A percentile compares a stretch with the other conserved stretches of the same genome.
Evolutionary conservation across 92 coral and sea anemone species (phyloP).

Genomic region (Ricordea florida): DNA sequence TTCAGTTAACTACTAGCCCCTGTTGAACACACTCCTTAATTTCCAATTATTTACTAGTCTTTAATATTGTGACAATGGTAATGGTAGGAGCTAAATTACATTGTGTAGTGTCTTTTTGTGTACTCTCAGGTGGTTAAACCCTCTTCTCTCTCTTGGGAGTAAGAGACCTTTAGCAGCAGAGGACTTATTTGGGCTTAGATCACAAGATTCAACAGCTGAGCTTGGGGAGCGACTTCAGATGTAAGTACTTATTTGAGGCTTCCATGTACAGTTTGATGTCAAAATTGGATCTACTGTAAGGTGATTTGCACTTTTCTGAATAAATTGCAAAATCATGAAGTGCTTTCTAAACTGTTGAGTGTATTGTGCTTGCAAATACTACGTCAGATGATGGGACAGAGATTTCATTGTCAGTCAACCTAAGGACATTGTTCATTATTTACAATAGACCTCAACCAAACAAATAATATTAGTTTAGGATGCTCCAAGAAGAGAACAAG

Average conservation of each 20-base stretch:
- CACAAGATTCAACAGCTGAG: constrained; percentile 59
- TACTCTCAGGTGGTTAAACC: constrained; percentile 71
- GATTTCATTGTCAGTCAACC: no score
- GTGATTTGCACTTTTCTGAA: not conserved
- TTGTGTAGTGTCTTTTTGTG: no score
- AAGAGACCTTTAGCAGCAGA: constrained; percentile 69
- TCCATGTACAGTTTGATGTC: not conserved
- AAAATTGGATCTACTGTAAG: not conserved
- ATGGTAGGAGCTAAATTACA: no score
- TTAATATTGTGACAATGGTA: no score
- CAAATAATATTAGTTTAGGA: no score
- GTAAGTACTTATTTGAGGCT: constrained; percentile 1
- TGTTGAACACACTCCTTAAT: not conserved
- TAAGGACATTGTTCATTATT: no score
- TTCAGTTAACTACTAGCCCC: not conserved
- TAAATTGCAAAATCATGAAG: no score
- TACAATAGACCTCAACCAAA: no score
- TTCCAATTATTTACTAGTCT: no score
- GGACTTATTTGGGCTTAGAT: constrained; percentile 73
- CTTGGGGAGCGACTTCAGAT: constrained; percentile 68
- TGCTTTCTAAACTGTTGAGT: no score
- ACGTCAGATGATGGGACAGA: no score
- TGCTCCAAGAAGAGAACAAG: not conserved
- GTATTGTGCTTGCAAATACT: no score
- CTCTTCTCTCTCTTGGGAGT: constrained; percentile 76